These are phyloP conservation scores for Pteronotus mesoamericanus DNA, from an alignment of 2,797 vertebrate species.

Conservation along the genomic window DNA sequence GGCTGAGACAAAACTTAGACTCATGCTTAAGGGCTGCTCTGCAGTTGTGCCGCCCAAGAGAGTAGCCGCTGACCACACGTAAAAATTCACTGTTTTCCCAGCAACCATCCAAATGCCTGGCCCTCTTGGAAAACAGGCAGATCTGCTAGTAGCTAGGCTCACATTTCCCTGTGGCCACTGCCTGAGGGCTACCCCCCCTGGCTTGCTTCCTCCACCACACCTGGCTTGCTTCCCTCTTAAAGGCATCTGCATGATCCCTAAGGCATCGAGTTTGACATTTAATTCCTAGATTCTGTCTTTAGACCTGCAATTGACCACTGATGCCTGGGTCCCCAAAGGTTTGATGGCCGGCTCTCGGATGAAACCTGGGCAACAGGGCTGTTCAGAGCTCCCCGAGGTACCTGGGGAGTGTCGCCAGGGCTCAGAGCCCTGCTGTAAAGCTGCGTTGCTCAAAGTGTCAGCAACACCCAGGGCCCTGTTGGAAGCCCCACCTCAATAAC, in stretches of 20 bases:
- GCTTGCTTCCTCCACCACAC: background rate
- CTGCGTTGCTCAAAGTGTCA: background rate
- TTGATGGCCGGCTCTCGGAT: background rate
- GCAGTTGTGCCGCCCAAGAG: fast-evolving
- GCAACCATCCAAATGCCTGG: background rate
- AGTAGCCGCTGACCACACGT: background rate
- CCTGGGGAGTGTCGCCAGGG: fast-evolving
- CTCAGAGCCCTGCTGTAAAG: background rate
- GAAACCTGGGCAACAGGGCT: background rate
- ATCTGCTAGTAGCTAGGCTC: background rate
- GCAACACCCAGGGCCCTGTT: background rate
- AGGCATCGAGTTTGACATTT: too few species aligned
- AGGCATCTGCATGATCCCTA: too few species aligned
- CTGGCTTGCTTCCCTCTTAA: background rate
- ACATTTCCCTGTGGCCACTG: background rate
- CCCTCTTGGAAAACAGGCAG: background rate
- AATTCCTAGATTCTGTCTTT: background rate
- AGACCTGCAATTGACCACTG: fast-evolving
- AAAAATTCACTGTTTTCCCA: background rate
- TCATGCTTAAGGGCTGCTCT: background rate
- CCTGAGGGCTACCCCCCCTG: too few species aligned
- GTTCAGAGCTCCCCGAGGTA: background rate
- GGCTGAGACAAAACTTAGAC: background rate
- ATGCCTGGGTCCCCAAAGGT: background rate
- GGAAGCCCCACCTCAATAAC: background rate